Base-by-base conservation (phyloP, 1,140 invertebrate genomes). In the Polyergus mexicanus region DNA sequence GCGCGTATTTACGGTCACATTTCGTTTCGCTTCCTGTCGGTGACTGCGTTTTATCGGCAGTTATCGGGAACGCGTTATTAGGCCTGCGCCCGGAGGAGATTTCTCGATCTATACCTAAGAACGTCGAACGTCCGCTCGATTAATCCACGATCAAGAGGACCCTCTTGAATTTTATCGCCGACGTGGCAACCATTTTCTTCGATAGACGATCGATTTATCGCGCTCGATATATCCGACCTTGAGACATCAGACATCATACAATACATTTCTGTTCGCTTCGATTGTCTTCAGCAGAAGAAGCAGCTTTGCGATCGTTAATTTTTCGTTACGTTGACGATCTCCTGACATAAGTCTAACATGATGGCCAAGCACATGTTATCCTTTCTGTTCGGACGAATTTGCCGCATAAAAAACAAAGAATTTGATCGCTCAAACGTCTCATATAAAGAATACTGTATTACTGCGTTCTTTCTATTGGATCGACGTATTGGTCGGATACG, bases 11-110 rank as follows among this genome's bases (percentile, higher is more conserved):
- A 83, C 68, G 25, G 69, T 35, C 54, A 11, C 56, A 54, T 83
- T 74, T 83, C 78, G 54, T 74, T 83, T 44, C 78, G 54, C 60
- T 83, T 58, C 32, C 38, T 72, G n/a, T 74, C 41, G 41, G n/a
- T n/a, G 66, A 25, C 22, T 16, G 72, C 68, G 68, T 22, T 81
- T 83, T 83, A 74, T 83, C 62, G 35, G 38, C 22, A 35, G 25
- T 83, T 83, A 74, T 41, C 38, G 38, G 51, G n/a, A 81, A 58
- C 44, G 38, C 25, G 66, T 38, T 83, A 83, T 80, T 69, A 69
- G 78, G 25, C 54, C n/a, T 25, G 51, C 7, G 25, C 7, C 51
- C 32, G 32, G 32, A 19, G 54, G n/a, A 47, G 44, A 32, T 72
- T 56, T 81, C 47, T 38, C 54, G 25, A 5, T 47, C 22, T 65